A percentile compares a stretch with the other conserved stretches of the same genome.
These are phyloP conservation scores for Chaenogobius annularis DNA, from an alignment of 2,113 vertebrate genomes.

Conservation along the genomic window DNA sequence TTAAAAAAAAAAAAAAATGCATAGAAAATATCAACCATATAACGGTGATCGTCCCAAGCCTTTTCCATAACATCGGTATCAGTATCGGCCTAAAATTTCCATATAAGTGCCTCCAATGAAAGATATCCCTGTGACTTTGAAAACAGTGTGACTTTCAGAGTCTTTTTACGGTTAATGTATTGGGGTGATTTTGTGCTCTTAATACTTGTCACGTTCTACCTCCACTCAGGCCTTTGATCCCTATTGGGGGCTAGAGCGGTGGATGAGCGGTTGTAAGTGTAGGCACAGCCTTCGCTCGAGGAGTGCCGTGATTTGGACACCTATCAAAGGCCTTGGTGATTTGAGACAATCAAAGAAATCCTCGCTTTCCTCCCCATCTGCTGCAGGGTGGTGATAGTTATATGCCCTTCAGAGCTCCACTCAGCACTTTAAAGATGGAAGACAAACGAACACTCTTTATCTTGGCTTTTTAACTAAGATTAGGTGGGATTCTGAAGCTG, in stretches of 20 bases:
- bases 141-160: conserved; percentile 4
- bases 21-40: too few relatives aligned
- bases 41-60: too few relatives aligned
- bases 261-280: conserved; percentile 8
- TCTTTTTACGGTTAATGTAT: conserved; percentile 1
- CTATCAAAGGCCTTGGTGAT: conserved; percentile 33
- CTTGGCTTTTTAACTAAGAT: conserved; percentile 18
- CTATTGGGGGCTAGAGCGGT: neutral
- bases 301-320: conserved; percentile 34
- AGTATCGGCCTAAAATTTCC: too few relatives aligned
- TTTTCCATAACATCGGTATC: too few relatives aligned
- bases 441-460: conserved; percentile 20
- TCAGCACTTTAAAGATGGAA: conserved; percentile 13
- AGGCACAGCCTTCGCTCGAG: conserved; percentile 32
- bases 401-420: conserved; percentile 26
- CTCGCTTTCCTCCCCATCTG: conserved; percentile 6
- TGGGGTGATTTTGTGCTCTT: neutral
- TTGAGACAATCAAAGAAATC: conserved; percentile 34
- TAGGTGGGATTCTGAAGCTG: neutral
- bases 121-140: neutral
- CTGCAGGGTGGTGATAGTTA: conserved; percentile 9
- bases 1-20: too few relatives aligned
- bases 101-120: neutral
- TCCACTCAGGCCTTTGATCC: conserved; percentile 29
- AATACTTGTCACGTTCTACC: conserved; percentile 1